Base-by-base conservation (phyloP, 2,888 invertebrate genomes). In the Phortica okadai region DNA sequence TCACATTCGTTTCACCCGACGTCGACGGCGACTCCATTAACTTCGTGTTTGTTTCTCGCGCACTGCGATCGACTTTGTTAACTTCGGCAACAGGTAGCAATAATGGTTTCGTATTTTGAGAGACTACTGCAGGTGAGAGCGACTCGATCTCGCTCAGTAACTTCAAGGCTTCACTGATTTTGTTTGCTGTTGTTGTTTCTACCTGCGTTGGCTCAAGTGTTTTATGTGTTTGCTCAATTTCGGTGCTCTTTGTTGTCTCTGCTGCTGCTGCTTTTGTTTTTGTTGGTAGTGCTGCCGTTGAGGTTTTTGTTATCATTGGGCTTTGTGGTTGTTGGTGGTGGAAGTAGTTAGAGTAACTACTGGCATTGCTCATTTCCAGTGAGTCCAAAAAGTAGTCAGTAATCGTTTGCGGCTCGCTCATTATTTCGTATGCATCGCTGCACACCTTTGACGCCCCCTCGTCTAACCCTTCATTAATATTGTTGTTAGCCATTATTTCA, bases 341-440 rank as follows among this genome's bases (percentile, higher is more conserved):
- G 50, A 11, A 14, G 50, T 50, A 11, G 50, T 50, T 50, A 14
- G 14, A 50, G 14, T 69, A 41, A 8, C 11, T 64, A 45, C 16
- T 16, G 64, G 33, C 11, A 54, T 64, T 72, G 72, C 25, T 42
- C 4, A 21, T 25, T 33, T 14, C 81, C 80, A 79, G 85, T 76
- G 83, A 85, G 79, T 83, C 80, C 74, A 80, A 69, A 81, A 85
- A 85, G 82, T 81, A 79, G 45, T 76, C 56, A 25, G 59, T 41
- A 80, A 76, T 72, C 75, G 50, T 75, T 66, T 77, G 79, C 81
- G 78, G 79, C 8, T 85, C 82, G 83, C 81, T 86, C 66, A 69
- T 2, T 86, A 84, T 87, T 86, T 86, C 82, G 88, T 84, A 86
- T 82, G 86, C 86, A 88, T 86, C 83, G 84, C 78, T 86, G 84